Conservation (phyloP, 2,113 vertebrate species). For the Thinocorus orbignyianus region DNA sequence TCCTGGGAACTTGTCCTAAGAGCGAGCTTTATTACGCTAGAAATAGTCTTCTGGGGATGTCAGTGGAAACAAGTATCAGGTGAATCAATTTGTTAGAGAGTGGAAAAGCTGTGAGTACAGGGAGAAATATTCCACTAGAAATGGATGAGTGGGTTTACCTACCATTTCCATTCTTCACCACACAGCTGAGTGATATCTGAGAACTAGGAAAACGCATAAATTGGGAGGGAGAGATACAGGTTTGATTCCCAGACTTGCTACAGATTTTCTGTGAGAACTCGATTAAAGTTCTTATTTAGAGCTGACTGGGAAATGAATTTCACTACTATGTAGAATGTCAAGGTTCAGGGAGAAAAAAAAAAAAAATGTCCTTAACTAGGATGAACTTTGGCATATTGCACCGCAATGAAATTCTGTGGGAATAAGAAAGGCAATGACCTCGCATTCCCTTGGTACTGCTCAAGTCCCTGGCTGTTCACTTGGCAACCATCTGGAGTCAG, state of each 20-base stretch:
- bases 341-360: constrained; percentile 15
- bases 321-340: constrained; percentile 42
- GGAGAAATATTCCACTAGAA: neutral
- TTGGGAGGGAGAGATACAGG: neutral
- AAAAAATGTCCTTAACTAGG: neutral
- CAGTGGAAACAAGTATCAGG: neutral
- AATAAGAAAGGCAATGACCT: constrained; percentile 47
- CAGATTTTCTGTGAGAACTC: constrained; percentile 31
- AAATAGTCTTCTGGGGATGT: neutral
- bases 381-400: constrained; percentile 58
- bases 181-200: neutral
- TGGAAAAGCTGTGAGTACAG: neutral
- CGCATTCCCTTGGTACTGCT: constrained; percentile 16
- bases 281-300: constrained; percentile 4
- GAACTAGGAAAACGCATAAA: neutral
- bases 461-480: neutral
- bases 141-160: neutral
- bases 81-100: neutral
- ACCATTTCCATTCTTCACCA: neutral
- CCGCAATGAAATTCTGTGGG: constrained; percentile 39
- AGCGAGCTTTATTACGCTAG: neutral
- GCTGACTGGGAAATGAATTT: constrained; percentile 15
- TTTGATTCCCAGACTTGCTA: constrained; percentile 21
- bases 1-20: neutral
- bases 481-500: neutral